Evolutionary conservation across 1,140 invertebrate genomes (phyloP).

Genomic region (Diorhabda elongata): DNA sequence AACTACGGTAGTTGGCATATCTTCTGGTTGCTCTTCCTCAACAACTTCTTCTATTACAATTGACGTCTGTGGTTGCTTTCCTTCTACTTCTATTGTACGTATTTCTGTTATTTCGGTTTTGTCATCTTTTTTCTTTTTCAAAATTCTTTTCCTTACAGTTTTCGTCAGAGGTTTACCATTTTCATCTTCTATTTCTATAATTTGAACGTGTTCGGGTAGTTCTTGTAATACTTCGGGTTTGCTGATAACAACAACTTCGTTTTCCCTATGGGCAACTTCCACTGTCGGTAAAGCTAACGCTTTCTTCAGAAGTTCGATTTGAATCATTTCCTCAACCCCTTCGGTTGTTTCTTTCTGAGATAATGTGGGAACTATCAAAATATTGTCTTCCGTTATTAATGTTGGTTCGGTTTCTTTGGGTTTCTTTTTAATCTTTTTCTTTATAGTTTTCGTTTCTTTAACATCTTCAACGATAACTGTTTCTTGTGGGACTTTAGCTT

Average conservation of each 20-base stretch:
- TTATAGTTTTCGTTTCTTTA: conserved; percentile 37
- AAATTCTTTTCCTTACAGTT: conserved; percentile 1
- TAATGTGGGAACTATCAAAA: conserved; percentile 24
- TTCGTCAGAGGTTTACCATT: conserved; percentile 8
- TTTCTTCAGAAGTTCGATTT: conserved; percentile 27
- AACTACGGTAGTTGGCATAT: neutral
- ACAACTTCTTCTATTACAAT: conserved; percentile 31
- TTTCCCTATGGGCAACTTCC: conserved; percentile 36
- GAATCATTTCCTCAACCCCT: conserved; percentile 33
- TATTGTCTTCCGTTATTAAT: conserved; percentile 33
- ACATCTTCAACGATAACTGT: conserved; percentile 40
- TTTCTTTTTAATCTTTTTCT: conserved; percentile 39
- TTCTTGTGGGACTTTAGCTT: conserved; percentile 43
- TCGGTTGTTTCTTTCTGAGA: conserved; percentile 20
- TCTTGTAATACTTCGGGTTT: conserved; percentile 29
- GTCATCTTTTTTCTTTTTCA: conserved; percentile 32
- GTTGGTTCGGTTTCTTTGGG: conserved; percentile 21
- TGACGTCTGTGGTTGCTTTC: conserved; percentile 36
- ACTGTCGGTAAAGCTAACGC: conserved; percentile 23
- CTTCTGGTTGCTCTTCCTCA: neutral
- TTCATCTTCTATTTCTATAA: conserved; percentile 6
- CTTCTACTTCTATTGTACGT: conserved; percentile 39
- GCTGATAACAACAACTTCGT: conserved; percentile 39
- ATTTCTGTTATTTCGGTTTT: conserved; percentile 36
- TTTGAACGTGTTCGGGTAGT: conserved; percentile 31